Conservation (phyloP, 1,140 invertebrate species). For the Polypedilum vanderplanki region DNA sequence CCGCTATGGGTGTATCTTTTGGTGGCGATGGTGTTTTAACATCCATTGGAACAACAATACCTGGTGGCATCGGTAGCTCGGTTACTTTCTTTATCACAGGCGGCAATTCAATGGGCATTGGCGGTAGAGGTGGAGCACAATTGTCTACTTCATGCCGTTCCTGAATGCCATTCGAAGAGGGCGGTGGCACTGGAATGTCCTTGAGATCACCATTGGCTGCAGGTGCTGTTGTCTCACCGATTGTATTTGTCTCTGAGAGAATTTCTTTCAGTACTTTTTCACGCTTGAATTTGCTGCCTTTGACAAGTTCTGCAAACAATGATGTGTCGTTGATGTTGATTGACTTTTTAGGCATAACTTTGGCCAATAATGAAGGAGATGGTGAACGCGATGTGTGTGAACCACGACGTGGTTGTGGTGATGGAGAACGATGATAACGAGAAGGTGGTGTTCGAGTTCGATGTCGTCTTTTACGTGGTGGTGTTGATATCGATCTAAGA, state of each 20-base stretch:
- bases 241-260: slow-evolving; percentile 38
- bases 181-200: slow-evolving; percentile 28
- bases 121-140: slow-evolving; percentile 43
- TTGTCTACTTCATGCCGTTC: slow-evolving; percentile 35
- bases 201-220: slow-evolving; percentile 22
- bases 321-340: slow-evolving; percentile 73
- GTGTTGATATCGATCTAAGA: slow-evolving; percentile 34
- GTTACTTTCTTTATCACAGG: slow-evolving; percentile 53
- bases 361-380: slow-evolving; percentile 51
- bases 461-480: slow-evolving; percentile 41
- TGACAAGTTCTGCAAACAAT: slow-evolving; percentile 79
- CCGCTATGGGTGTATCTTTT: neutral
- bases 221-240: slow-evolving; percentile 21
- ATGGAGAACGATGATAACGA: slow-evolving; percentile 31
- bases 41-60: slow-evolving; percentile 59
- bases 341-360: slow-evolving; percentile 34
- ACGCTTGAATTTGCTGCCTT: slow-evolving; percentile 66
- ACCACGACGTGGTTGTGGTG: slow-evolving; percentile 28
- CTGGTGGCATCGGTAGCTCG: slow-evolving; percentile 75
- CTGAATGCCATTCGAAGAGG: slow-evolving; percentile 16
- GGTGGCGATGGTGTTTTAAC: slow-evolving; percentile 41
- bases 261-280: slow-evolving; percentile 64
- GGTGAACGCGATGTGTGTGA: slow-evolving; percentile 43
- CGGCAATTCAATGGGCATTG: slow-evolving; percentile 39
- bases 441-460: slow-evolving; percentile 32